Conservation (phyloP, 2,888 invertebrate species). For the Odontomyia ornata region DNA sequence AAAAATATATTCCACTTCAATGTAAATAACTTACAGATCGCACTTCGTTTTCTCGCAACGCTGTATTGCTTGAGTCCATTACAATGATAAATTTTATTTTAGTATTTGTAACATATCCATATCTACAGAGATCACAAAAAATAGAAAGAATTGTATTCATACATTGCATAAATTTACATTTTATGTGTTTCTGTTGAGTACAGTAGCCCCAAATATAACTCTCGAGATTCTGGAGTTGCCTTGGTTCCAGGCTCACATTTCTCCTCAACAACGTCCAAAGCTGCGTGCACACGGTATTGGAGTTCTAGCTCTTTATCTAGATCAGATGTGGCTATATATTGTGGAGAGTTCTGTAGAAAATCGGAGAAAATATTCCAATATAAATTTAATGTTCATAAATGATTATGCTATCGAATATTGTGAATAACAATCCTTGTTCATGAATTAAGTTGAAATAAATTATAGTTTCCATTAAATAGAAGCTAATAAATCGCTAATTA, state of each 20-base stretch:
- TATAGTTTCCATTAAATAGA: too few species aligned
- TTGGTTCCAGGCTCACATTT: slow-evolving; percentile 67
- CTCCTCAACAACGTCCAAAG: slow-evolving; percentile 63
- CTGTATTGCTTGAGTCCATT: slow-evolving; percentile 87
- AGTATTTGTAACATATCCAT: slow-evolving; percentile 97
- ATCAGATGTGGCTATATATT: slow-evolving; percentile 81
- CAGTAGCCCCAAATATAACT: slow-evolving; percentile 89
- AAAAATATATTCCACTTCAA: neutral
- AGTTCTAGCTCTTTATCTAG: slow-evolving; percentile 86
- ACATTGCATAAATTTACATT: slow-evolving; percentile 74
- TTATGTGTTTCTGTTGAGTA: slow-evolving; percentile 96
- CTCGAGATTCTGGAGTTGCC: slow-evolving; percentile 79
- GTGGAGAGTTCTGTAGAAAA: slow-evolving; percentile 85
- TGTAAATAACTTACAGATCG: slow-evolving; percentile 72
- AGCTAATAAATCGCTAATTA: too few species aligned
- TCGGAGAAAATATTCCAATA: too few species aligned
- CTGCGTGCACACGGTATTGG: slow-evolving; percentile 93
- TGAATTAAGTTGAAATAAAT: too few species aligned
- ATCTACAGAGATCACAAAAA: slow-evolving; percentile 67
- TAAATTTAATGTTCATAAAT: neutral
- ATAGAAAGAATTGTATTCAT: neutral
- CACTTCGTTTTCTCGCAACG: slow-evolving; percentile 92
- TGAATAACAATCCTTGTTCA: too few species aligned
- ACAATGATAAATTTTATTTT: slow-evolving; percentile 94
- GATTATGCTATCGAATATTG: too few species aligned